Evolutionary conservation across 1,140 invertebrate genomes (phyloP).

Genomic region (Panagrolaimus sp.): DNA sequence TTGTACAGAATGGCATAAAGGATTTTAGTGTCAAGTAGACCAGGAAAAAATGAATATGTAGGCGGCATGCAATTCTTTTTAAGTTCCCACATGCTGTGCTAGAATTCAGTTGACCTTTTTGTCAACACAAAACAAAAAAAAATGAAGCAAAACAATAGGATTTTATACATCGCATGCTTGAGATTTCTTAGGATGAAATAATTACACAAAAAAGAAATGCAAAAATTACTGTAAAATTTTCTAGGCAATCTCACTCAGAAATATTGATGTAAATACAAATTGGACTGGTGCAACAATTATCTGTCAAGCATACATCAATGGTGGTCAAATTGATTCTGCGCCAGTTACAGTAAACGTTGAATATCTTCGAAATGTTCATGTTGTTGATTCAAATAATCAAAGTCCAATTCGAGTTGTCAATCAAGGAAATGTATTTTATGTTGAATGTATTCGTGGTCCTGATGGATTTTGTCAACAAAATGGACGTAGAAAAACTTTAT

Average conservation of each 20-base stretch:
- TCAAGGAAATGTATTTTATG: conserved; percentile 55
- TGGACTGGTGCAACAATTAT: conserved; percentile 57
- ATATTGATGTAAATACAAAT: conserved; percentile 50
- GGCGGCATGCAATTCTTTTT: too few species aligned
- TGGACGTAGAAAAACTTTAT: conserved; percentile 48
- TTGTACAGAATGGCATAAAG: too few species aligned
- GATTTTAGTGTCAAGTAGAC: too few species aligned
- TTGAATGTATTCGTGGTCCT: conserved; percentile 50
- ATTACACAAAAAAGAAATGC: too few species aligned
- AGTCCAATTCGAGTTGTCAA: conserved; percentile 55
- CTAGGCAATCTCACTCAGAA: conserved; percentile 48
- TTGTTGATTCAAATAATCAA: conserved; percentile 53
- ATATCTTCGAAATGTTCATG: conserved; percentile 53
- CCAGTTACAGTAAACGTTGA: conserved; percentile 48
- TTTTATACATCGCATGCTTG: too few species aligned
- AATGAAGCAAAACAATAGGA: too few species aligned
- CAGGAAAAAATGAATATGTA: too few species aligned
- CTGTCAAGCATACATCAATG: conserved; percentile 44
- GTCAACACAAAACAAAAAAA: too few species aligned
- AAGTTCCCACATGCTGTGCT: too few species aligned
- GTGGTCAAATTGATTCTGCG: conserved; percentile 49
- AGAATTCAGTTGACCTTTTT: too few species aligned
- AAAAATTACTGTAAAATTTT: conserved; percentile 13
- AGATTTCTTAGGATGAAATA: too few species aligned
- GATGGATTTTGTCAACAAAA: conserved; percentile 48